Base-by-base conservation (phyloP, 2,888 invertebrate genomes). In the Coelopa pilipes region DNA sequence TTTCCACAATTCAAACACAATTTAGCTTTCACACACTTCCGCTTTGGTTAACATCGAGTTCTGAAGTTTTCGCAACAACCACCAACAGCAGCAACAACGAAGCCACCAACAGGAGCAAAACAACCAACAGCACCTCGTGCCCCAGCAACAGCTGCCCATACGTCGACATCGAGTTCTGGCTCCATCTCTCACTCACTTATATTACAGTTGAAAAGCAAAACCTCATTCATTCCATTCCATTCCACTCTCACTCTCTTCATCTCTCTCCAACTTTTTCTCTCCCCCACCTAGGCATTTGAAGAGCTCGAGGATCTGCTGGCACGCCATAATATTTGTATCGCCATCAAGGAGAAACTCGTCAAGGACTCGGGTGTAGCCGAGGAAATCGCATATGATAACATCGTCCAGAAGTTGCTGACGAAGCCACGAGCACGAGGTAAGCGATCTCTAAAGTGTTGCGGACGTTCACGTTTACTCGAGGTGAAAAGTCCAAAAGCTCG, bases 321-420 rank as follows among this genome's bases (percentile, higher is more conserved):
- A 0, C 91, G 92, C 79, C 91, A 94, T 86, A 92, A 93, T 78
- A 95, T 98, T 87, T 98, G 98, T 89, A 96, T 98, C 79, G 98
- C 98, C 0, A 92, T 95, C 71, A 97, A 97, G 83, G 97, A 97
- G 86, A 96, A 96, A 85, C 90, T 98, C 74, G 95, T 96, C 73
- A 98, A 98, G 86, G 98, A 98, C 88, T 97, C 97, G 0, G 98
- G 97, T 17, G 97, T 97, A 1, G 97, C 97, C 0, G 92, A 93
- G 79, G 95, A 96, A 84, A 91, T 90, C 12, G 94, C 94, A 60
- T 97, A 96, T 85, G 96, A 97, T 86, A 92, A 91, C 81, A 96
- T 97, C 80, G 96, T 97, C 0, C 91, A 91, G 80, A 94, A 94
- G 81, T 89, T 98, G 72, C 89, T 95, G 76, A 93, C 94, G 34